phyloP scores from a whole-genome alignment of 2,797 vertebrate species.

The Syngnathus acus region DNA sequence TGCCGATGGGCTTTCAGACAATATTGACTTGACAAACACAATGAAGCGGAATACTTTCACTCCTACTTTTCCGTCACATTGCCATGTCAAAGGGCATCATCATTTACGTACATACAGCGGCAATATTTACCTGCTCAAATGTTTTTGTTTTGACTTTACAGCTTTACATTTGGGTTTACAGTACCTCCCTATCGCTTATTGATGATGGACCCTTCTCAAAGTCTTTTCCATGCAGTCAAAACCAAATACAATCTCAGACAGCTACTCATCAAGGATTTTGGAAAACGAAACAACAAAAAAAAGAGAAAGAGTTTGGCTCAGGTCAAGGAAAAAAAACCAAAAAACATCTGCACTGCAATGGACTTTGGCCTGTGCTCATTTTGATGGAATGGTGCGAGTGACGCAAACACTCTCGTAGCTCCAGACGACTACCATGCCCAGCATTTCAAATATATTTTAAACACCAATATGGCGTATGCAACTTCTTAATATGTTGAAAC shows the following conservation, averaged over 20 bases:
- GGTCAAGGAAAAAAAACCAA: constrained; percentile 19
- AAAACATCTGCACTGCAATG: constrained; percentile 31
- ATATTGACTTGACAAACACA: constrained; percentile 60
- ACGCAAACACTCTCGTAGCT: constrained; percentile 34
- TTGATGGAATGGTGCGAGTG: constrained; percentile 49
- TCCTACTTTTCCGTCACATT: constrained; percentile 14
- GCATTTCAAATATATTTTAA: constrained; percentile 58
- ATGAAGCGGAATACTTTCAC: constrained; percentile 15
- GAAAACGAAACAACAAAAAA: constrained; percentile 12
- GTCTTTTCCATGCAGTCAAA: constrained; percentile 29
- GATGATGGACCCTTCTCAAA: constrained; percentile 8
- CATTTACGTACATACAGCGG: constrained; percentile 1
- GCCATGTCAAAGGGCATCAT: not conserved
- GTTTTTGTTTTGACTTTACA: not conserved
- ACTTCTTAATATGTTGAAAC: not conserved
- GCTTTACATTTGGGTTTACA: constrained; percentile 5
- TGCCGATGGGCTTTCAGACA: constrained; percentile 33
- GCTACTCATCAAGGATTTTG: constrained; percentile 25
- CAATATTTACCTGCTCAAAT: constrained; percentile 1
- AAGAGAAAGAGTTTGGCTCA: constrained; percentile 36
- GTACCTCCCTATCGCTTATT: constrained; percentile 3
- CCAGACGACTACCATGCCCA: constrained; percentile 40
- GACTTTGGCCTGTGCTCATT: constrained; percentile 39
- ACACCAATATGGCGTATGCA: constrained; percentile 75
- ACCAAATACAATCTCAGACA: constrained; percentile 31